phyloP scores from a whole-genome alignment of 2,797 vertebrate genomes.

The Steatocranus sp. region DNA sequence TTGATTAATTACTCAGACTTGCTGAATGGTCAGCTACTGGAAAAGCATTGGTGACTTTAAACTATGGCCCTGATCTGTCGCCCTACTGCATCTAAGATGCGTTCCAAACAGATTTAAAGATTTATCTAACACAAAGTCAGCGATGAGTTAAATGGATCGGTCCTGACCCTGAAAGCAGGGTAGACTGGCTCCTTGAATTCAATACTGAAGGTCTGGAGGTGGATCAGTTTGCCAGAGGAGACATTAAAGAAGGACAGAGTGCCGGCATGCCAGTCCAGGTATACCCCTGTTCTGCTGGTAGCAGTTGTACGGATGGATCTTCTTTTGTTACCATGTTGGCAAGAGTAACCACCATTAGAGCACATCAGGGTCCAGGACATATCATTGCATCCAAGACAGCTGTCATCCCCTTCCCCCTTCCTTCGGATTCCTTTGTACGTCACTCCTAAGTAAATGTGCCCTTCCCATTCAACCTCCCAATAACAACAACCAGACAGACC shows the following conservation, averaged over 20 bases:
- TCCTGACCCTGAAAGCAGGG: constrained; percentile 29
- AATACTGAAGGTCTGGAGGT: constrained; percentile 25
- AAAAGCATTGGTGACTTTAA: accelerated
- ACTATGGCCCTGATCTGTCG: accelerated
- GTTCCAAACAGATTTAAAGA: not conserved
- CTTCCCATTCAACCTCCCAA: constrained; percentile 30
- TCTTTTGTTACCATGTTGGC: not conserved
- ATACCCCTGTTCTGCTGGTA: constrained; percentile 8
- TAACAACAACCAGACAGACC: constrained; percentile 10
- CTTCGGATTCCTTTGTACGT: constrained; percentile 4
- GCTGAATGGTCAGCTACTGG: not conserved
- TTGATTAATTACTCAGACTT: not conserved
- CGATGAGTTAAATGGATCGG: not conserved
- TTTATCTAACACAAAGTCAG: constrained; percentile 4
- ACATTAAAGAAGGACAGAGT: constrained; percentile 31
- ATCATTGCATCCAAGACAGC: constrained; percentile 10
- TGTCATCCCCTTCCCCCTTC: not conserved
- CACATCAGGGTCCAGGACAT: constrained; percentile 38
- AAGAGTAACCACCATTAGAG: not conserved
- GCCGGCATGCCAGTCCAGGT: constrained; percentile 28
- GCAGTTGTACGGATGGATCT: accelerated
- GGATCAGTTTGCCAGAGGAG: not conserved
- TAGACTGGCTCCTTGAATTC: constrained; percentile 36
- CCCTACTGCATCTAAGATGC: not conserved
- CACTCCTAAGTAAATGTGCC: not conserved